phyloP scores from a whole-genome alignment of 2,888 invertebrate genomes.

The Andrena bucephala region DNA sequence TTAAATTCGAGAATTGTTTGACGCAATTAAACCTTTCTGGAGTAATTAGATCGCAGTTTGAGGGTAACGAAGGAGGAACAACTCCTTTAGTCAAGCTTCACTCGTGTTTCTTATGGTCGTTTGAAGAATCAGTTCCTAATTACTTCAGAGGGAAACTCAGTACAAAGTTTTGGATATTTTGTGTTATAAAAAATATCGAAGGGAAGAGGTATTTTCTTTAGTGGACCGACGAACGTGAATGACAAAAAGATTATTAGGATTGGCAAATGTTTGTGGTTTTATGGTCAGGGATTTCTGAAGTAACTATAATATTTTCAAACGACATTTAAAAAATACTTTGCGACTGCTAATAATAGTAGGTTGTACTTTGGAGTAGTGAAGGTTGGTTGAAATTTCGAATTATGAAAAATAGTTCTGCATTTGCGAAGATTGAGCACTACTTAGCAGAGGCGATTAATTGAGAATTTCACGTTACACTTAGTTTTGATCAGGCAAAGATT shows the following conservation, averaged over 20 bases:
- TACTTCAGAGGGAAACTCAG: background rate
- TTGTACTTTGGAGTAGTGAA: too few relatives aligned
- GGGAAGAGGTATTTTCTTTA: background rate
- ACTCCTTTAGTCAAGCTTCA: slow-evolving; percentile 12
- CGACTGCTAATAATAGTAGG: background rate
- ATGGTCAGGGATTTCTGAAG: background rate
- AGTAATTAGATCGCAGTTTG: slow-evolving; percentile 26
- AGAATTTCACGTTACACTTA: slow-evolving; percentile 9
- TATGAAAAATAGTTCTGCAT: background rate
- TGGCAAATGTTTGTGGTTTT: background rate
- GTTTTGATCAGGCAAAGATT: slow-evolving; percentile 67
- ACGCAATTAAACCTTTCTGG: slow-evolving; percentile 29
- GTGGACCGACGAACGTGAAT: background rate
- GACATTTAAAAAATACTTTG: background rate
- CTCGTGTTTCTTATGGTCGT: slow-evolving; percentile 4
- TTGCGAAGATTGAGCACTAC: background rate
- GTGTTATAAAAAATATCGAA: background rate
- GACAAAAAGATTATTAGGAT: background rate
- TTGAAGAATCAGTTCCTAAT: slow-evolving; percentile 4
- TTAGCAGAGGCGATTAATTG: background rate
- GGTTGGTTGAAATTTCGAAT: too few relatives aligned
- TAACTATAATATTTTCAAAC: too few relatives aligned
- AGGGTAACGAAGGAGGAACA: background rate
- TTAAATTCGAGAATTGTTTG: slow-evolving; percentile 35
- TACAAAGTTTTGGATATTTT: background rate